Conservation (phyloP, 2,797 vertebrate genomes). For the Myotis vivesi region DNA sequence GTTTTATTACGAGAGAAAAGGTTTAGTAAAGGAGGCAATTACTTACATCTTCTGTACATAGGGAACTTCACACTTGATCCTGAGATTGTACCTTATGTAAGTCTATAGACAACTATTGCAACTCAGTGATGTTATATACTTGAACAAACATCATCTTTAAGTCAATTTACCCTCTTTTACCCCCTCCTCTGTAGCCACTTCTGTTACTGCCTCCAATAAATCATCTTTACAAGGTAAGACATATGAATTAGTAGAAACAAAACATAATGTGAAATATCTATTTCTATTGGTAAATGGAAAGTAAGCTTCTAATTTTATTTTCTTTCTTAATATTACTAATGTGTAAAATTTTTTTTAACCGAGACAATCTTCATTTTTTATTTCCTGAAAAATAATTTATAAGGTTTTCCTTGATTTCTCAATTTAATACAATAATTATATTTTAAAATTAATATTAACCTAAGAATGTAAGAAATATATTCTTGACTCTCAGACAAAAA, state of each 20-base stretch:
- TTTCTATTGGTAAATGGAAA: conserved; percentile 44
- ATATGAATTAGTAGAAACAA: conserved; percentile 54
- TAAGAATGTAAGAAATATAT: neutral
- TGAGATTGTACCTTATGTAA: conserved; percentile 50
- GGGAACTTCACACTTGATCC: neutral
- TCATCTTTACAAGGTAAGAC: conserved; percentile 83
- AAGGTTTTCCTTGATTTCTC: conserved; percentile 3
- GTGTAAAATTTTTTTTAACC: conserved; percentile 32
- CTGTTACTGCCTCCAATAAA: conserved; percentile 82
- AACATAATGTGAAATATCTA: neutral
- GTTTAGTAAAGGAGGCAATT: conserved; percentile 28
- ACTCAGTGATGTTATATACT: conserved; percentile 70
- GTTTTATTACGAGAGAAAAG: conserved; percentile 19
- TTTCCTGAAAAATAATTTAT: conserved; percentile 23
- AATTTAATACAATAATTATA: conserved; percentile 32
- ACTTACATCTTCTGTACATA: neutral
- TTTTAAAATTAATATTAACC: neutral
- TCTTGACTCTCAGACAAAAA: neutral
- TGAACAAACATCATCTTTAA: conserved; percentile 45
- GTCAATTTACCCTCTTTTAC: conserved; percentile 70
- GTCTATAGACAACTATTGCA: conserved; percentile 51
- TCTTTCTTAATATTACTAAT: conserved; percentile 56
- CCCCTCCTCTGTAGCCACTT: conserved; percentile 80
- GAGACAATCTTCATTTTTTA: neutral
- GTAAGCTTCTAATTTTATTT: conserved; percentile 37